A percentile compares a stretch with the other conserved stretches of the same genome.
Evolutionary conservation across 2,113 vertebrate species (phyloP).

Genomic region (Chaetops frenatus): DNA sequence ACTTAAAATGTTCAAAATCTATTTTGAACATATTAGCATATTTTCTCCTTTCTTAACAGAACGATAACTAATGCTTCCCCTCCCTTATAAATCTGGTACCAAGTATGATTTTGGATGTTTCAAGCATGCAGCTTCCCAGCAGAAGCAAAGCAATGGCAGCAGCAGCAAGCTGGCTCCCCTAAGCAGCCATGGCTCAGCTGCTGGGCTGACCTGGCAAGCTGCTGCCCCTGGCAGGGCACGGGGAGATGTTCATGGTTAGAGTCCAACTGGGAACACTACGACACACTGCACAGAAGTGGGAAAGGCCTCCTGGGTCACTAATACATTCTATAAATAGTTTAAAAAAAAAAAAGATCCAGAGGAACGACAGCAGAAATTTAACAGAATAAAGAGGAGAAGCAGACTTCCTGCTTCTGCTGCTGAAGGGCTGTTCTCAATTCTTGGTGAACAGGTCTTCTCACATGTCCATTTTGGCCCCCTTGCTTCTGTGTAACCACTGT

Average conservation of each 20-base stretch:
- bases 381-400: neutral
- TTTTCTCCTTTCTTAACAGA: neutral
- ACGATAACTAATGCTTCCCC: neutral
- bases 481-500: neutral
- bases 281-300: neutral
- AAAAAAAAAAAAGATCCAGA: neutral
- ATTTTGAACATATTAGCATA: neutral
- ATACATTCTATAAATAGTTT: neutral
- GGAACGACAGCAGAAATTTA: neutral
- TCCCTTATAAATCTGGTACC: neutral
- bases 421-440: neutral
- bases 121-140: neutral
- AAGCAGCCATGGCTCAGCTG: neutral
- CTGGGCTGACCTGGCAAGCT: neutral
- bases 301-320: neutral
- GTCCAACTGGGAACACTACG: neutral
- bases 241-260: accelerated
- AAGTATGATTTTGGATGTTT: neutral
- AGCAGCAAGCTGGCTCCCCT: neutral
- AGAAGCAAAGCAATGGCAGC: neutral
- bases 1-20: neutral
- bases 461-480: neutral
- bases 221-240: neutral
- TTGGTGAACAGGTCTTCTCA: neutral
- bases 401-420: neutral